These are phyloP conservation scores for Zapus hudsonius DNA, from an alignment of 2,113 vertebrate species.

Conservation along the genomic window DNA sequence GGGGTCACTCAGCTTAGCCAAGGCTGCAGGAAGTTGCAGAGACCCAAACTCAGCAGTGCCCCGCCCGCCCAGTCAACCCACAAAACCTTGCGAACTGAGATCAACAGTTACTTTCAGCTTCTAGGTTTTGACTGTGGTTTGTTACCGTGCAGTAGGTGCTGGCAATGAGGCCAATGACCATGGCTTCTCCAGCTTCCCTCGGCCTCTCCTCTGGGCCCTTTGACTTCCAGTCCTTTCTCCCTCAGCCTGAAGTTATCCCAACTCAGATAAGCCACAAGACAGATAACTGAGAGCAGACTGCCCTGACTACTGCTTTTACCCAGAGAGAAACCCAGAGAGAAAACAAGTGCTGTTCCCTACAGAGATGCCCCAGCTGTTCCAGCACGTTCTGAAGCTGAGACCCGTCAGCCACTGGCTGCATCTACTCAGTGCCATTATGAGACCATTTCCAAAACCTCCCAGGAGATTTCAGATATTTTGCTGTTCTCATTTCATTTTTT, in stretches of 20 bases:
- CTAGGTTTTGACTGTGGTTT: not conserved
- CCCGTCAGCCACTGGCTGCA: not conserved
- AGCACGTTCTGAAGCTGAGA: conserved; percentile 7
- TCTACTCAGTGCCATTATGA: conserved; percentile 20
- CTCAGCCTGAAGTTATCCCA: not conserved
- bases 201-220: not conserved
- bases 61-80: not conserved
- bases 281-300: conserved; percentile 40
- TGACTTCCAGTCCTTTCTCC: not conserved
- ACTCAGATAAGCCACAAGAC: conserved; percentile 14
- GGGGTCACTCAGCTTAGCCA: accelerated
- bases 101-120: not conserved
- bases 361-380: conserved; percentile 50
- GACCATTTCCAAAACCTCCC: conserved; percentile 29
- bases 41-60: not conserved
- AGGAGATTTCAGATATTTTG: conserved; percentile 53
- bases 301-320: conserved; percentile 53
- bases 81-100: not conserved
- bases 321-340: not conserved
- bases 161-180: accelerated
- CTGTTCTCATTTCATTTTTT: conserved; percentile 43
- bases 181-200: not conserved
- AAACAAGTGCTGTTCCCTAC: conserved; percentile 53
- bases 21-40: not conserved
- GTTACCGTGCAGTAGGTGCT: not conserved